Evolutionary conservation across 2,888 invertebrate species (phyloP).

Genomic region (Drosophila rellima): DNA sequence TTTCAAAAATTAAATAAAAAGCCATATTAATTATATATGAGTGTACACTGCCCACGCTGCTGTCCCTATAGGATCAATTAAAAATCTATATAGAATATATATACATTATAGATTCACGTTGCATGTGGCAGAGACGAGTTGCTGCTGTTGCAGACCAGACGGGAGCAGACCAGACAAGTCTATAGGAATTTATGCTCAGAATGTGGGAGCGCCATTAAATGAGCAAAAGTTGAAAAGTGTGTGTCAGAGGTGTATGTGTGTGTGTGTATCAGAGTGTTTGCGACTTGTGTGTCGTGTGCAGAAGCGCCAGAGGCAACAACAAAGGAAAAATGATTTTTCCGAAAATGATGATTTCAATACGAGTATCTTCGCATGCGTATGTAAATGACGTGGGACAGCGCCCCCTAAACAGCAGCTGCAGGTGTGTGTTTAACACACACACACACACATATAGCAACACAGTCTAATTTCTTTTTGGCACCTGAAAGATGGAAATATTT

Average conservation of each 20-base stretch:
- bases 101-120: slow-evolving; percentile 23
- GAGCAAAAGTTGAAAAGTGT: slow-evolving; percentile 23
- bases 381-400: slow-evolving; percentile 53
- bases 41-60: slow-evolving; percentile 43
- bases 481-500: slow-evolving; percentile 54
- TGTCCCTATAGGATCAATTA: slow-evolving; percentile 49
- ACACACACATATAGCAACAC: slow-evolving; percentile 5
- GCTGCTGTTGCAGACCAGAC: slow-evolving; percentile 32
- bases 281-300: slow-evolving; percentile 83
- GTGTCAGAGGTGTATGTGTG: slow-evolving; percentile 8
- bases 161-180: slow-evolving; percentile 30
- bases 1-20: slow-evolving; percentile 10
- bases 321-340: slow-evolving; percentile 43
- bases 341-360: slow-evolving; percentile 46
- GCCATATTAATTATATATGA: slow-evolving; percentile 56
- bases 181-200: slow-evolving; percentile 50
- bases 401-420: slow-evolving; percentile 43
- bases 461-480: slow-evolving; percentile 48
- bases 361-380: slow-evolving; percentile 33
- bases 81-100: slow-evolving; percentile 41
- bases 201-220: slow-evolving; percentile 42
- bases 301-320: slow-evolving; percentile 66
- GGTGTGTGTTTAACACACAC: slow-evolving; percentile 57
- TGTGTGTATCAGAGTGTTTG: slow-evolving; percentile 33
- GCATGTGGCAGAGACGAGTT: slow-evolving; percentile 42